These are phyloP conservation scores for Decapterus maruadsi DNA, from an alignment of 2,797 vertebrate genomes.

Conservation along the genomic window DNA sequence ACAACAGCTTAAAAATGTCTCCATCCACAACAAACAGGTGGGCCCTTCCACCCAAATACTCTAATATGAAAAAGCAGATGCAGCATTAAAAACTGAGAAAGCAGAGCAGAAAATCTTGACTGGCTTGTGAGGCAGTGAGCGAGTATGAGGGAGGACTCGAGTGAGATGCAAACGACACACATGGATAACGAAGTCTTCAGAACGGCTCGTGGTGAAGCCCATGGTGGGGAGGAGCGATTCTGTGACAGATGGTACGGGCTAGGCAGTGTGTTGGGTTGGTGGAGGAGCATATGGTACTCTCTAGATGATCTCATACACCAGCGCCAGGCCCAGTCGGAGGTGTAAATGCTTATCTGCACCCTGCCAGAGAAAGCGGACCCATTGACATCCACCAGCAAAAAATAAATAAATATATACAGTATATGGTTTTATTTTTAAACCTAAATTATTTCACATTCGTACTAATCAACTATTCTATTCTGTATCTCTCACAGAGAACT, in stretches of 20 bases:
- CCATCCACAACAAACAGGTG: background rate
- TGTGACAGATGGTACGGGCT: slow-evolving; percentile 76
- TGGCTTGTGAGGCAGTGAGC: slow-evolving; percentile 32
- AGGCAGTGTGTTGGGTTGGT: slow-evolving; percentile 65
- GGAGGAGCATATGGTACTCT: slow-evolving; percentile 78
- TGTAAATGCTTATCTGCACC: slow-evolving; percentile 63
- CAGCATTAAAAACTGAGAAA: slow-evolving; percentile 29
- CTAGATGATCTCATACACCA: slow-evolving; percentile 70
- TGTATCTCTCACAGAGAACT: slow-evolving; percentile 3
- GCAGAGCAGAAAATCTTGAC: slow-evolving; percentile 34
- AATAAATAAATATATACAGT: background rate
- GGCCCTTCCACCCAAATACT: background rate
- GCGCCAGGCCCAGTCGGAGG: slow-evolving; percentile 61
- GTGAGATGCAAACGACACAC: slow-evolving; percentile 50
- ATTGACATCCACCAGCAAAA: slow-evolving; percentile 35
- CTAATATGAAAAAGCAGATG: slow-evolving; percentile 10
- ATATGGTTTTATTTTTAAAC: too few relatives aligned
- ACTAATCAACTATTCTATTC: background rate
- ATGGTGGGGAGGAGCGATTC: slow-evolving; percentile 37
- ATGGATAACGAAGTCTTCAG: slow-evolving; percentile 46
- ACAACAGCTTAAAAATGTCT: background rate
- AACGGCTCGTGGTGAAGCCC: slow-evolving; percentile 36
- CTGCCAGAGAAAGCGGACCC: slow-evolving; percentile 49
- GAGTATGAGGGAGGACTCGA: background rate
- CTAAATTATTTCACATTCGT: background rate